Conservation (phyloP, 2,888 invertebrate genomes). For the Lepidocyrtoides sp. region DNA sequence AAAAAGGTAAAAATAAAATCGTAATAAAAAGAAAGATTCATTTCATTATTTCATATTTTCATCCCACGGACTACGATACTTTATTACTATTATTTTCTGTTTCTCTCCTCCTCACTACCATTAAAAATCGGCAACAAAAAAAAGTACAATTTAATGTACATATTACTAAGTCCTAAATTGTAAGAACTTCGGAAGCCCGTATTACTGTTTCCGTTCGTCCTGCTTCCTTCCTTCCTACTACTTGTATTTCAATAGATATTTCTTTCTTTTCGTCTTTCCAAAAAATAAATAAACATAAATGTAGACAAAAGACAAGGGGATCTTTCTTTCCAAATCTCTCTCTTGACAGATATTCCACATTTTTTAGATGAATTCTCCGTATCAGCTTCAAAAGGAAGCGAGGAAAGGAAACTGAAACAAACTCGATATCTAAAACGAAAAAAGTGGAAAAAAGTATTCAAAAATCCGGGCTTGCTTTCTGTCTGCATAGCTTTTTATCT, state of each 20-base stretch:
- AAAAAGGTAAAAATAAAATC: neutral
- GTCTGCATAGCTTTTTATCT: neutral
- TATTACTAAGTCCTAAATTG: neutral
- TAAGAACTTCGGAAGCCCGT: neutral
- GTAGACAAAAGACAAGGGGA: slow-evolving; percentile 32
- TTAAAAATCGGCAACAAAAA: neutral
- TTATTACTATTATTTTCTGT: neutral
- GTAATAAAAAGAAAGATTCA: neutral
- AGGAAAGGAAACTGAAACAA: neutral
- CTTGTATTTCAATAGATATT: slow-evolving; percentile 40
- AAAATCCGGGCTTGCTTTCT: slow-evolving; percentile 29
- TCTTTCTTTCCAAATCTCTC: slow-evolving; percentile 49
- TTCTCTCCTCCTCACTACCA: too few relatives aligned
- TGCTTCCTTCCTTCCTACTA: slow-evolving; percentile 71
- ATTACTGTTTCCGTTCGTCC: slow-evolving; percentile 44
- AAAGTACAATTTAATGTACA: too few relatives aligned
- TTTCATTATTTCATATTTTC: slow-evolving; percentile 30
- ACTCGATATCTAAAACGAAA: slow-evolving; percentile 14
- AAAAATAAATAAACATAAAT: slow-evolving; percentile 45
- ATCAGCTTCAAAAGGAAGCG: slow-evolving; percentile 3
- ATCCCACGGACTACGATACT: slow-evolving; percentile 43
- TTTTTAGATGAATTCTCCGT: slow-evolving; percentile 22
- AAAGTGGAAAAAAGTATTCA: neutral
- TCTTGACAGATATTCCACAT: slow-evolving; percentile 57
- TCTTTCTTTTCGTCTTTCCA: neutral